These are phyloP conservation scores for Callyntrura sp. DNA, from an alignment of 2,888 invertebrate species.

Conservation along the genomic window DNA sequence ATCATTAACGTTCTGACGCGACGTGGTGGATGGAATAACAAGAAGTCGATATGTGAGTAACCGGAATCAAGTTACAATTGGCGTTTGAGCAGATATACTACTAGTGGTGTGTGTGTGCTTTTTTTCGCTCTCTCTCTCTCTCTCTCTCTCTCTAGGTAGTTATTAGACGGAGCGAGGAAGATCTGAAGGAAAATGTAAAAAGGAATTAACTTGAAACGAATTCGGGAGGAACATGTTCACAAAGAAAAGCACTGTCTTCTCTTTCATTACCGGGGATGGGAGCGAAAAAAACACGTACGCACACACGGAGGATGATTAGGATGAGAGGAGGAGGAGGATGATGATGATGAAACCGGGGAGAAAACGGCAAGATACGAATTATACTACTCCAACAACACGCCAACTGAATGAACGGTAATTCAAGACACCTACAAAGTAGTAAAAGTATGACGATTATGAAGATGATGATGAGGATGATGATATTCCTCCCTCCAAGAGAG, in stretches of 20 bases:
- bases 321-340: neutral
- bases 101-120: too few species aligned
- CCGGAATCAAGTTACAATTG: conserved; percentile 58
- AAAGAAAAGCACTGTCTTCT: conserved; percentile 2
- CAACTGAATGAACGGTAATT: conserved; percentile 71
- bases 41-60: conserved; percentile 54
- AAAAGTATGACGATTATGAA: conserved; percentile 60
- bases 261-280: conserved; percentile 9
- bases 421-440: conserved; percentile 65
- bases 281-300: neutral
- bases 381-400: neutral
- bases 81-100: conserved; percentile 33
- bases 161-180: conserved; percentile 50
- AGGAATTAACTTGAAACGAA: conserved; percentile 26
- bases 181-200: conserved; percentile 21
- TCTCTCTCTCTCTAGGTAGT: conserved; percentile 27
- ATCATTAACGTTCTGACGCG: conserved; percentile 73
- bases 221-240: neutral
- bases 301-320: neutral
- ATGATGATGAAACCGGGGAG: neutral
- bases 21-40: conserved; percentile 67
- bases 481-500: neutral
- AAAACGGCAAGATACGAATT: neutral
- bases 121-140: neutral
- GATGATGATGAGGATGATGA: too few species aligned